Base-by-base conservation (phyloP, 2,113 vertebrate genomes). In the Oostethus manadensis region DNA sequence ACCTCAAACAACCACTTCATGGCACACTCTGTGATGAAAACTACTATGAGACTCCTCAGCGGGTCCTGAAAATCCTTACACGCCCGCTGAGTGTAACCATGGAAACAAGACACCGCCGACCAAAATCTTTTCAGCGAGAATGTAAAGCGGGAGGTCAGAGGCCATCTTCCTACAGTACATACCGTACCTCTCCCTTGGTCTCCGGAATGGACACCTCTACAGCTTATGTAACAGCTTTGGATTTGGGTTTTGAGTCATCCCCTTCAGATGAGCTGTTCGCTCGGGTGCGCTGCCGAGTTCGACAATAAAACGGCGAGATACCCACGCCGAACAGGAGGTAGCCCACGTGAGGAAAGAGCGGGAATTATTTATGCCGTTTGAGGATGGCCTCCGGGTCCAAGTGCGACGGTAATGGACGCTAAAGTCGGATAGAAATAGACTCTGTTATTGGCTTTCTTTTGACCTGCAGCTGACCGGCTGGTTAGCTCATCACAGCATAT, bases 291-390 rank as follows among this genome's bases (percentile, higher is more conserved):
- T 60, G 73, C 64, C 43, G 59, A 68, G 64, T 76, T 84, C 64
- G 80, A 85, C 77, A 80, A 82, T 83, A 71, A 79, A 73, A 70
- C 70, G 80, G 74, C 75, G 76, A 83, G 76, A 77, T 68, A 69
- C 62, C 72, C 79, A 77, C 74, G 65, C 70, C 68, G 70, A 69
- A 68, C 75, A 75, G 79, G 84, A 86, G 82, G 77, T 53, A 62
- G 59, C 63, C 61, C 46, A 60, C 67, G 62, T 74, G 57, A 68
- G 63, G 59, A 74, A 59, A 48, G 58, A 50, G 70, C 58, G 56
- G 68, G 67, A 82, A 84, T 81, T 78, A 86, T 86, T 86, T 50
- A 85, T 82, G 76, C 76, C 49, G 20, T 3, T 42, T 42, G 38
- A 33, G 29, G 29, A n/a, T 76, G 70, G 82, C 77, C 73, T 79